These are phyloP conservation scores for Chrysoperla carnea DNA, from an alignment of 1,140 invertebrate genomes.

Conservation along the genomic window DNA sequence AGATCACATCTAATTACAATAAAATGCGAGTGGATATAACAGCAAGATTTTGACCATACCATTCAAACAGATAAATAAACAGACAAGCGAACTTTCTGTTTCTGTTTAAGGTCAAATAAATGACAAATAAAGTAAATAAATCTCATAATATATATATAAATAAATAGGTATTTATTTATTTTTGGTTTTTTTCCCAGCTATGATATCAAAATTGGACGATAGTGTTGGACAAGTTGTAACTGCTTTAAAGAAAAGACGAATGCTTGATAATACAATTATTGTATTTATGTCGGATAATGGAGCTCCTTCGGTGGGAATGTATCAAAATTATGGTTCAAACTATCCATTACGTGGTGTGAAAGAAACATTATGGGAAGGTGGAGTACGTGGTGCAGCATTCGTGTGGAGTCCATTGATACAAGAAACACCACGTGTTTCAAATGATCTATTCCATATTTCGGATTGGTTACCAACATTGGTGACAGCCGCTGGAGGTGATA, in stretches of 20 bases:
- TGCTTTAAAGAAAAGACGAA: conserved; percentile 32
- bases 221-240: conserved; percentile 44
- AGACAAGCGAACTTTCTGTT: too few relatives aligned
- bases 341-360: conserved; percentile 42
- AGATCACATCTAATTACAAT: too few relatives aligned
- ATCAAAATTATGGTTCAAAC: conserved; percentile 43
- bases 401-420: conserved; percentile 31
- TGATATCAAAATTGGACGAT: conserved; percentile 53
- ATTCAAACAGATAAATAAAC: too few relatives aligned
- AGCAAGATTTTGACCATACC: too few relatives aligned
- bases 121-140: too few relatives aligned
- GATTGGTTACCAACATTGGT: conserved; percentile 51
- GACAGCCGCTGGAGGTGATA: conserved; percentile 32
- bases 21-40: too few relatives aligned
- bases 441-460: conserved; percentile 44
- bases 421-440: conserved; percentile 28
- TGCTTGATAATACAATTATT: conserved; percentile 49
- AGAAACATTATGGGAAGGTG: conserved; percentile 41
- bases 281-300: conserved; percentile 56
- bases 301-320: conserved; percentile 24
- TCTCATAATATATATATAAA: too few relatives aligned
- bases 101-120: too few relatives aligned
- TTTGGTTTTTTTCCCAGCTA: conserved; percentile 26
- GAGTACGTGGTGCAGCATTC: conserved; percentile 39
- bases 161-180: too few relatives aligned